phyloP scores from a whole-genome alignment of 2,888 invertebrate species.

The Hemithea aestivaria region DNA sequence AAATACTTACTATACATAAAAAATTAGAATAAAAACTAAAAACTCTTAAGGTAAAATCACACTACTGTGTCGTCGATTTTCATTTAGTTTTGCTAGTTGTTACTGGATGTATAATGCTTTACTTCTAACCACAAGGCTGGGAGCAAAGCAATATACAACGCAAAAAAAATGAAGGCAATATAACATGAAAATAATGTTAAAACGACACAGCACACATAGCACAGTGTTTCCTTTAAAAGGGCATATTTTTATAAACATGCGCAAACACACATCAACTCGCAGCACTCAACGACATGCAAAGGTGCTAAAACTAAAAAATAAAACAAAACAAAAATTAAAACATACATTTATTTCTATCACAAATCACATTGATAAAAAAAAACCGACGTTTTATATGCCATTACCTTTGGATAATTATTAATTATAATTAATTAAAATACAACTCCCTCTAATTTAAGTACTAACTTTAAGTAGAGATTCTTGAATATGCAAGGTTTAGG shows the following conservation, averaged over 20 bases:
- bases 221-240: too few species aligned
- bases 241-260: conserved; percentile 6
- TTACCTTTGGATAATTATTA: conserved; percentile 52
- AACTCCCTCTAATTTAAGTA: conserved; percentile 68
- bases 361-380: conserved; percentile 46
- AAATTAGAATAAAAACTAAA: too few species aligned
- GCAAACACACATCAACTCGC: conserved; percentile 4
- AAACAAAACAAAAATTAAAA: conserved; percentile 66
- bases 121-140: too few species aligned
- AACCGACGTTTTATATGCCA: conserved; percentile 51
- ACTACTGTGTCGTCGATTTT: too few species aligned
- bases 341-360: conserved; percentile 70
- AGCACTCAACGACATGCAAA: conserved; percentile 32
- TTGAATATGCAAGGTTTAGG: conserved; percentile 31
- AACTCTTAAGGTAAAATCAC: too few species aligned
- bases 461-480: conserved; percentile 75
- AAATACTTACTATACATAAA: too few species aligned
- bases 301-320: conserved; percentile 66
- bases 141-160: too few species aligned
- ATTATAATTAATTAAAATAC: conserved; percentile 23
- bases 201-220: too few species aligned
- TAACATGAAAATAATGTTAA: conserved; percentile 12
- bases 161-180: conserved; percentile 1
- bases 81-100: too few species aligned
- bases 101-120: too few species aligned